Base-by-base conservation (phyloP, 2,888 invertebrate species). In the Mayetiola destructor region DNA sequence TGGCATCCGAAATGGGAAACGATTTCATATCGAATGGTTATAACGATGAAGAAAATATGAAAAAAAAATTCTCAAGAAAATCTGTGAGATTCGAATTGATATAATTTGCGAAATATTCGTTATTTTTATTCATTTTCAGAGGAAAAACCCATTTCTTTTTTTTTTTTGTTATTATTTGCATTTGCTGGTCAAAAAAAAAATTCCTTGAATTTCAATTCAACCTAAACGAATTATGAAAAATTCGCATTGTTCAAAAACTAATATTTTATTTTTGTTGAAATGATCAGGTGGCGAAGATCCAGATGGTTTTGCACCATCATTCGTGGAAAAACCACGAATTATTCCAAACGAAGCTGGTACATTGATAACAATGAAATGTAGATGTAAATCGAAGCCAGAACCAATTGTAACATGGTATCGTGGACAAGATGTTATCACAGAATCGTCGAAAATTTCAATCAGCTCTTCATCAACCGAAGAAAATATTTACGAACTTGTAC, bases 341-440 rank as follows among this genome's bases (percentile, higher is more conserved):
- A 93, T 96, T 78, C 97, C 97, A 70, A 94, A 95, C 76, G 93
- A 93, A 73, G 90, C 87, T 69, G 96, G 95, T 66, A 94, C 95
- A 64, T 81, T 95, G 66, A 94, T 97, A 67, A 88, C 92, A 61
- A 93, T 97, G 90, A 90, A 93, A 75, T 96, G 96, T 77, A 86
- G 88, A 69, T 91, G 91, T 74, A 88, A 88, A 74, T 94, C 95
- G 52, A 90, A 90, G 75, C 94, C 96, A 62, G 91, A 88, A 73
- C 95, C 97, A 53, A 84, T 83, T 64, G 90, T 96, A 61, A 88
- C 87, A 63, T 99, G 99, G 99, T 92, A 85, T 76, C 82, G 92
- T 68, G 95, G 91, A 64, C 86, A 86, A 65, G 88, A 86, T 62
- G 78, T 82, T 64, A 85, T 93, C 61, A 84, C 82, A 67, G 88